Evolutionary conservation across 1,140 invertebrate genomes (phyloP), one percentile per base, ranked within the genome.

Genomic region (Bombus haemorrhoidalis): DNA sequence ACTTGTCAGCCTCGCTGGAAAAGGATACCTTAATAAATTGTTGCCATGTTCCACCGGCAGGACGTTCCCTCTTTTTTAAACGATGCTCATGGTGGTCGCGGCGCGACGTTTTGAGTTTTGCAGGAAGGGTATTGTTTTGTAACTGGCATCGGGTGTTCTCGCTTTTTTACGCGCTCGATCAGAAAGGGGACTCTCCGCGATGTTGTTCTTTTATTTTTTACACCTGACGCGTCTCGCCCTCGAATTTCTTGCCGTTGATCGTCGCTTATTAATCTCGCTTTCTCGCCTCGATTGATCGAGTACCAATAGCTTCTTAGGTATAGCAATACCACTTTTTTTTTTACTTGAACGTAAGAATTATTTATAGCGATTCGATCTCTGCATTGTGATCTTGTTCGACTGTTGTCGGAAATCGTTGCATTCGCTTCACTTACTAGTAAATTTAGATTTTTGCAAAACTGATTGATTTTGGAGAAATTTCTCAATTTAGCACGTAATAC

Each of bases 1-100:
- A 82, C 86, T 86, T 90, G 89, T 91, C 89, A 91, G 78, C 47
- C 81, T 57, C 69, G 81, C 22, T 86, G 86, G 83, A 90, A 90
- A 90, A 88, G 89, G 89, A 90, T 90, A 88, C 89, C 89, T 91
- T 90, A 91, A 91, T 91, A 90, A 91, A 91, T 91, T 91, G 89
- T 90, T 86, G 86, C 86, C 89, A 81, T 90, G 86, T 91, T 89
- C 81, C 59, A 37, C 62, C 47, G 80, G 37, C 15, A 57, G 80
- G 53, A 68, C 68, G 80, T 82, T 90, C 73, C 71, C 74, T 86
- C 72, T 83, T 34, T 90, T 75, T 39, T 18, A 75, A 85, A 37
- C 73, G 85, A 82, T 68, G 37, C 68, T 76, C 47, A 68, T 39
- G 76, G 73, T 78, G 83, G 75, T 64, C 87, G 87, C 59, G 71